Conservation (phyloP, 2,797 vertebrate genomes). For the Parambassis ranga region DNA sequence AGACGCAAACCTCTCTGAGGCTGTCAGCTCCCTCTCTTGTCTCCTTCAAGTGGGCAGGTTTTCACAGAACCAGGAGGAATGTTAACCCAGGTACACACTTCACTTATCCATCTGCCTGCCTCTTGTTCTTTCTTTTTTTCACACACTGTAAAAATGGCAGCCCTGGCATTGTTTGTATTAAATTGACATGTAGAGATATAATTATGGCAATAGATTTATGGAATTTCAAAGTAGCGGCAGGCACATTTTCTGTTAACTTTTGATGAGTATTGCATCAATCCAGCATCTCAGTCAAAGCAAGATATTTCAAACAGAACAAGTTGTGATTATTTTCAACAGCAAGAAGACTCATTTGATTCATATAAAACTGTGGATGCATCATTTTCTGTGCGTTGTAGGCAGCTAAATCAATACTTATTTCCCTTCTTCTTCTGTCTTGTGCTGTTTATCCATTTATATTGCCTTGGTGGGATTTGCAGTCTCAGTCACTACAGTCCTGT, state of each 20-base stretch:
- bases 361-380: no score
- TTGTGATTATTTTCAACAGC: no score
- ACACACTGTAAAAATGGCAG: background rate
- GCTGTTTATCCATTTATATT: background rate
- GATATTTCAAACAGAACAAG: no score
- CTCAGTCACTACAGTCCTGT: background rate
- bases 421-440: no score
- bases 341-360: no score
- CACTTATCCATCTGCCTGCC: background rate
- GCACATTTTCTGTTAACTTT: no score
- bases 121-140: background rate
- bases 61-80: slow-evolving; percentile 22
- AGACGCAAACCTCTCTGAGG: slow-evolving; percentile 59
- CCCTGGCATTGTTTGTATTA: background rate
- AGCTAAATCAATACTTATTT: no score
- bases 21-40: slow-evolving; percentile 18
- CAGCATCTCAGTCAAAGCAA: no score
- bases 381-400: no score
- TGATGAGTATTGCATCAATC: no score
- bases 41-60: slow-evolving; percentile 41
- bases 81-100: slow-evolving; percentile 10
- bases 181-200: background rate
- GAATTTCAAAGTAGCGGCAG: background rate
- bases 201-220: no score
- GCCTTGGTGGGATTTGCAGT: background rate